These are phyloP conservation scores for Otus sunia DNA, from an alignment of 2,113 vertebrate species.

Conservation along the genomic window DNA sequence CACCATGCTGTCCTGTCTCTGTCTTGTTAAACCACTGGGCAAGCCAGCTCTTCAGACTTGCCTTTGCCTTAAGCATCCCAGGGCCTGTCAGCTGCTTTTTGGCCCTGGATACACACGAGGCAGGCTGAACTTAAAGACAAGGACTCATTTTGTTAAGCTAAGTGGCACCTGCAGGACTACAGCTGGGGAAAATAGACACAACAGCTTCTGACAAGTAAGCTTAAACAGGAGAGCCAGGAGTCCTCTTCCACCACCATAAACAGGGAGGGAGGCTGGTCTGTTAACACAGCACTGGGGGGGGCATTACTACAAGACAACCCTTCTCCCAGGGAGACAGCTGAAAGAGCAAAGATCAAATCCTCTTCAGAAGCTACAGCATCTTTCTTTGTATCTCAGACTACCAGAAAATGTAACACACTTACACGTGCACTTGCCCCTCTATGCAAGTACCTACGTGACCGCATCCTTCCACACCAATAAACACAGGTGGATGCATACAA, in stretches of 20 bases:
- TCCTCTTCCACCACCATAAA: background rate
- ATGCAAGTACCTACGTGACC: background rate
- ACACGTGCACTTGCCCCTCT: background rate
- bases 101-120: background rate
- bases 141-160: background rate
- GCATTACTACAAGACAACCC: background rate
- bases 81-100: background rate
- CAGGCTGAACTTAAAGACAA: background rate
- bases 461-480: background rate
- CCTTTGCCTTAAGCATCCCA: background rate
- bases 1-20: background rate
- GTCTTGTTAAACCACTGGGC: background rate
- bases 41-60: background rate
- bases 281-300: background rate
- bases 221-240: background rate
- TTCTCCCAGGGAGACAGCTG: background rate
- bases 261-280: background rate
- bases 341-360: background rate
- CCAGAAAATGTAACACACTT: background rate
- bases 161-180: constrained; percentile 19
- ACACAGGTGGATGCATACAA: background rate
- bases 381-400: background rate
- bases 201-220: background rate
- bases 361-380: background rate
- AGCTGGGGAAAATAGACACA: constrained; percentile 16